Base-by-base conservation (phyloP, 2,888 invertebrate species). In the Lamproptera curius region DNA sequence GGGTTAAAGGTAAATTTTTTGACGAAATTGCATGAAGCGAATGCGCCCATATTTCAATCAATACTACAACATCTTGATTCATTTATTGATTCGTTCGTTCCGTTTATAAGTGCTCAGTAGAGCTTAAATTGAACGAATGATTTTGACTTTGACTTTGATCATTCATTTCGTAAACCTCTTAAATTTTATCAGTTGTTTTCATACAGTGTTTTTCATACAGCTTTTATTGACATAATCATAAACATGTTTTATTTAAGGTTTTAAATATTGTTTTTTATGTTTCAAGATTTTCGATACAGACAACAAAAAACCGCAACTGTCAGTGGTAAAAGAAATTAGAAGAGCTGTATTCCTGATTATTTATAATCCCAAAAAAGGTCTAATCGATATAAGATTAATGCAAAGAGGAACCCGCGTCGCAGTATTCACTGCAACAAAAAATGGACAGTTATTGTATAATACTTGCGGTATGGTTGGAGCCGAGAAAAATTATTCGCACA, bases 351-450 rank as follows among this genome's bases (percentile, higher is more conserved):
- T 98, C 76, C 87, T 99, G 45, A 93, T 96, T 1, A 96, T 99
- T 55, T 98, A 97, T 77, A 96, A 97, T 4, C 96, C 98, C 0
- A 94, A 95, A 58, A 92, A 97, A 71, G 97, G 97, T 10, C 91
- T 97, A 4, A 89, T 99, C 44, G 99, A 98, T 78, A 95, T 99
- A 49, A 97, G 98, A 92, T 90, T 95, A 2, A 91, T 96, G 65
- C 96, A 97, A 70, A 93, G 95, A 69, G 98, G 98, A 0, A 93
- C 93, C 9, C 92, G 96, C 76, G 94, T 98, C 5, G 95, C 96
- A 10, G 95, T 96, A 0, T 98, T 98, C 73, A 94, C 94, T 37
- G 96, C 97, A 0, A 93, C 94, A 37, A 97, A 95, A 76, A 91
- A 92, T 69, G 96, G 95, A 20, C 91, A 92, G 65, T 84, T 97